Conservation (phyloP, 2,888 invertebrate species). For the Halocaridina rubra region DNA sequence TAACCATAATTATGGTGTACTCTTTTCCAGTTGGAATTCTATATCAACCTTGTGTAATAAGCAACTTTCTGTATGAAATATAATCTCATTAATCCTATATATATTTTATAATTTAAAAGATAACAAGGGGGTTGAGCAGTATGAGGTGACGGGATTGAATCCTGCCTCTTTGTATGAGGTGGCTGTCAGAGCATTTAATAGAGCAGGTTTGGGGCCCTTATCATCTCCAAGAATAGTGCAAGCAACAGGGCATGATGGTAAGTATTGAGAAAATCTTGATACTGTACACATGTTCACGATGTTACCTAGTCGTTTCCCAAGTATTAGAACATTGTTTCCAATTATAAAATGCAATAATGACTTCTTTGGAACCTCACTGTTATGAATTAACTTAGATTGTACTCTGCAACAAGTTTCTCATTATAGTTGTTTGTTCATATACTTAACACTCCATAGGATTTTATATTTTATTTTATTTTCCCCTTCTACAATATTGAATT, state of each 20-base stretch:
- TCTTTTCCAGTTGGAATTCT: background rate
- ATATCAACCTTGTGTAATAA: background rate
- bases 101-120: background rate
- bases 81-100: background rate
- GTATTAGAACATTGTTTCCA: too few species aligned
- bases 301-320: too few species aligned
- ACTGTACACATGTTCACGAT: too few species aligned
- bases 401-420: background rate
- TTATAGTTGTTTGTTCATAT: too few species aligned
- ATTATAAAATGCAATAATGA: too few species aligned
- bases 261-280: too few species aligned
- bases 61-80: background rate
- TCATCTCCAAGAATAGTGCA: conserved; percentile 78
- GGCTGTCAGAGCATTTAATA: conserved; percentile 83
- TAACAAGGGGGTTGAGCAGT: conserved; percentile 45
- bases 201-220: conserved; percentile 81
- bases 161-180: conserved; percentile 85
- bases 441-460: too few species aligned
- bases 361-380: background rate
- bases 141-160: conserved; percentile 69
- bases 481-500: too few species aligned
- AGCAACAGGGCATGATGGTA: conserved; percentile 86
- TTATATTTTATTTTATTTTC: too few species aligned
- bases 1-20: background rate
- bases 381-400: background rate